phyloP scores from a whole-genome alignment of 2,888 invertebrate species.

The Osedax frankpressi region DNA sequence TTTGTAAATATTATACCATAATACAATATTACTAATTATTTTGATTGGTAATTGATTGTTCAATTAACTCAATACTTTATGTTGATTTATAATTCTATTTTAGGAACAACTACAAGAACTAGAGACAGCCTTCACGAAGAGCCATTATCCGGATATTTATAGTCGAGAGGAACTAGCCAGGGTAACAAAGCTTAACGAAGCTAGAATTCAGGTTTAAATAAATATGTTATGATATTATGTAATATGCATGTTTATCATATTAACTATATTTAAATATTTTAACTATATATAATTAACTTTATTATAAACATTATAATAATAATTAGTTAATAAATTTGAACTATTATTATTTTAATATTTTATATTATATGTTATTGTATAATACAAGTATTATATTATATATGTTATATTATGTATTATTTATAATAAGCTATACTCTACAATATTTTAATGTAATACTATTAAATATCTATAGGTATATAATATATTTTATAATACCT shows the following conservation, averaged over 20 bases:
- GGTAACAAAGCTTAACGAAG: slow-evolving; percentile 97
- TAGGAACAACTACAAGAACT: slow-evolving; percentile 82
- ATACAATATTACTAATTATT: too few species aligned
- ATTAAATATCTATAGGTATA: too few species aligned
- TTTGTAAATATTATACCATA: neutral
- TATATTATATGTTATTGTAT: neutral
- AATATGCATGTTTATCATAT: neutral
- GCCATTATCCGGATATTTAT: slow-evolving; percentile 99
- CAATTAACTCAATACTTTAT: neutral
- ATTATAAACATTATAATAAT: neutral
- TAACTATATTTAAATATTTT: neutral
- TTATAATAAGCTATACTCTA: too few species aligned
- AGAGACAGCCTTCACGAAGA: slow-evolving; percentile 96
- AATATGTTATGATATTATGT: neutral
- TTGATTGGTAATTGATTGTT: too few species aligned
- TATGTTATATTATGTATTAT: neutral
- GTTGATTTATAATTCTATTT: neutral
- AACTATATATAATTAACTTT: neutral
- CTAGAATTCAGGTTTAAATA: slow-evolving; percentile 80
- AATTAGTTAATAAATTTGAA: neutral
- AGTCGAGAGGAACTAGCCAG: slow-evolving; percentile 95
- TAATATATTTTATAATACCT: too few species aligned
- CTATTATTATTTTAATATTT: neutral
- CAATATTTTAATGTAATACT: too few species aligned
- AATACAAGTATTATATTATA: neutral